Evolutionary conservation across 2,888 invertebrate genomes (phyloP).

Genomic region (Lasioglossum villosulum): DNA sequence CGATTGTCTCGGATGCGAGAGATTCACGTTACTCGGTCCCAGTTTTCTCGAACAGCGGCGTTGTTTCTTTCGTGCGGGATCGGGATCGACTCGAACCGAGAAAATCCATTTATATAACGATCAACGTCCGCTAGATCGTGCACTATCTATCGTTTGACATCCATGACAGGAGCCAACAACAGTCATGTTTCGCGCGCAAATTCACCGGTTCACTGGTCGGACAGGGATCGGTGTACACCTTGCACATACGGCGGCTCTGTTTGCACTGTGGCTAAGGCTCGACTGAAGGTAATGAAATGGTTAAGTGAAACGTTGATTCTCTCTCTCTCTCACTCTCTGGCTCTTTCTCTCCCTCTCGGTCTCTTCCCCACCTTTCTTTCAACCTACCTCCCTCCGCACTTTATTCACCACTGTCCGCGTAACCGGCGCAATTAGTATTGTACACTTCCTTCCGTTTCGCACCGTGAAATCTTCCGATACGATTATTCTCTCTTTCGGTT

Average conservation of each 20-base stretch:
- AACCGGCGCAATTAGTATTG: slow-evolving; percentile 32
- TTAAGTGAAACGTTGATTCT: slow-evolving; percentile 66
- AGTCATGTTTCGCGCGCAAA: slow-evolving; percentile 55
- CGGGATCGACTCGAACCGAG: neutral
- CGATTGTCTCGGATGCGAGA: slow-evolving; percentile 33
- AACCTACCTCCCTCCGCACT: slow-evolving; percentile 36
- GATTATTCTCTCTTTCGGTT: neutral
- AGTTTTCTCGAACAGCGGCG: neutral
- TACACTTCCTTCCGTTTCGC: slow-evolving; percentile 11
- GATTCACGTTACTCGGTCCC: slow-evolving; percentile 35
- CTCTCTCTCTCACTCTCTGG: slow-evolving; percentile 31
- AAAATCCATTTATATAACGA: neutral
- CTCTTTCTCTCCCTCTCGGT: neutral
- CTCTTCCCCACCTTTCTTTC: slow-evolving; percentile 26
- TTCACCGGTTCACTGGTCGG: slow-evolving; percentile 12
- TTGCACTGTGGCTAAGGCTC: slow-evolving; percentile 73
- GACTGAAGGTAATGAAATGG: slow-evolving; percentile 80
- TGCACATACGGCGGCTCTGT: slow-evolving; percentile 67
- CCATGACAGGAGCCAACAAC: slow-evolving; percentile 13
- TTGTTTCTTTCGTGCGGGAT: slow-evolving; percentile 6
- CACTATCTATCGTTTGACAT: neutral
- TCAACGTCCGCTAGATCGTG: neutral
- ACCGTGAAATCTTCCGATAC: slow-evolving; percentile 1
- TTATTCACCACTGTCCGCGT: slow-evolving; percentile 19
- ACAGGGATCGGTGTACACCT: slow-evolving; percentile 47